Base-by-base conservation (phyloP, 2,797 vertebrate genomes). In the Sebastolobus altivelis region DNA sequence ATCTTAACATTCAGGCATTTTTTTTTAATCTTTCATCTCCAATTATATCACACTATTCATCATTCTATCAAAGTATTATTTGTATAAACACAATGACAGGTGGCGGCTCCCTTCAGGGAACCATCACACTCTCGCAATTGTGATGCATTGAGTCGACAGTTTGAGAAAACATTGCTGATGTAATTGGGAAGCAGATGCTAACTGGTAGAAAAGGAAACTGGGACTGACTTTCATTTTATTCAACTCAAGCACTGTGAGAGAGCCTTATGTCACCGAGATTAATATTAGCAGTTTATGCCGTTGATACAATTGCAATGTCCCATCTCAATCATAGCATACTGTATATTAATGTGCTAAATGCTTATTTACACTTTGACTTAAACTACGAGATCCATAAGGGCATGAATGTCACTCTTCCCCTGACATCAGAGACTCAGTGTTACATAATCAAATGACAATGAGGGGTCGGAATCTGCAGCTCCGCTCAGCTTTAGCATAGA, bases 151-250 rank as follows among this genome's bases (percentile, higher is more conserved):
- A 81, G 80, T 37, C 20, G 58, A 68, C 54, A 46, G 58, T 70
- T 81, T 79, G 69, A 79, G 79, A 69, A 74, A 72, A 79, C 60
- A 71, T 33, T 65, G 75, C 75, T 46, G 54, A 58, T 74, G 58
- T 78, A 77, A 88, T 81, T 86, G 46, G 38, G 73, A 68, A 73
- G 74, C 85, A 83, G 78, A 73, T 59, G 63, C 40, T 76, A 85
- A 83, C 37, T 70, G 29, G 52, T 20, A 49, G 70, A 33, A 40
- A 80, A 82, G 59, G 35, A 70, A 79, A 79, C 71, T 80, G 65
- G 22, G 65, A 46, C 12, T 22, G 18, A 83, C 43, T 77, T 87
- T 84, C 7, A 56, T 75, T 76, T 61, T 1, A 52, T 68, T 68
- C 72, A 56, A 38, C 56, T 52, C 70, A 25, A 77, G 55, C 59